Evolutionary conservation across 2,888 invertebrate species (phyloP), one percentile per base, ranked within the genome.

Genomic region (Electrophaes corylata): DNA sequence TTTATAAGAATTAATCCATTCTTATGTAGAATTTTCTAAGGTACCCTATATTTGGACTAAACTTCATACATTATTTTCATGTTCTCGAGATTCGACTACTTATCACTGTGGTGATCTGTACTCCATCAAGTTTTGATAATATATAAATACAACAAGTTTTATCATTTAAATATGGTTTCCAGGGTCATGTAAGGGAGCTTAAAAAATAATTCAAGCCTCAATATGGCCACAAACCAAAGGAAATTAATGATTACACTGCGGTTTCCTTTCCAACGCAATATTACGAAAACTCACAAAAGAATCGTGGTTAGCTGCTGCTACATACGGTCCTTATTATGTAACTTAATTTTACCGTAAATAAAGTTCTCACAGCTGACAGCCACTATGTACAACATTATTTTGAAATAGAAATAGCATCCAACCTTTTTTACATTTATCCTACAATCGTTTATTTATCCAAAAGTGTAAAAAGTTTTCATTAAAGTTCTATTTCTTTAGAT

Each of bases 201-300:
- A 12, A 41, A 46, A 31, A 43, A 10, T 31, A 47, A 35, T 53
- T 51, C 39, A 47, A 62, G 54, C 43, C 47, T 49, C 41, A 43
- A 57, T 57, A 49, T 57, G 43, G 60, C 60, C 64, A 59, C 59
- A 61, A 61, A 58, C 63, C 60, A 67, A 64, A 62, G 67, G 67
- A 67, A 65, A 67, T 65, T 59, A 65, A 62, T 60, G 59, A 67
- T 65, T 67, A 67, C 75, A 70, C 65, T 74, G 78, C 69, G 78
- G 78, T 75, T 75, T 73, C 69, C 71, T 65, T 70, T 73, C 65
- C 64, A 62, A 65, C 55, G 47, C 49, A 68, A 66, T 62, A 56
- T 65, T 69, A 59, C 61, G 64, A 72, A 73, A 71, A 66, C 66
- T 51, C 35, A 64, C 57, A 61, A 65, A 63, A 57, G 39, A 54